Percentiles rank a stretch among this genome's conserved stretches.
Evolutionary conservation across 2,888 invertebrate species (phyloP).

Genomic region (Physocephala rufipes): DNA sequence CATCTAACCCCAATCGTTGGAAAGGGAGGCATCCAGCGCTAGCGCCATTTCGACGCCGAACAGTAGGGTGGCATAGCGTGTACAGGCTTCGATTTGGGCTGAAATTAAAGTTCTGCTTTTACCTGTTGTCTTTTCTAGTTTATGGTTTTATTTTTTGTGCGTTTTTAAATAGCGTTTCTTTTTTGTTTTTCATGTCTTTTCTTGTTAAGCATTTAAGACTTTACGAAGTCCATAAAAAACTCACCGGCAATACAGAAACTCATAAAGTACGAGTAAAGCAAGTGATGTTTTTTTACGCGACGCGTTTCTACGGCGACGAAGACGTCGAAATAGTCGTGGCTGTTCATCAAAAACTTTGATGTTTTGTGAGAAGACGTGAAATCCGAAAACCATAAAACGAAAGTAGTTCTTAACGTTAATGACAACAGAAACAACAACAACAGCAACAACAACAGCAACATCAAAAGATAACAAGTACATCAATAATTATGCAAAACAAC

Average conservation of each 20-base stretch:
- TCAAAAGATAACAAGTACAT: neutral
- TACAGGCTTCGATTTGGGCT: no score
- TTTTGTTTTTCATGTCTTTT: neutral
- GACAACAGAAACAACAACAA: neutral
- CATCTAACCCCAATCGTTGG: no score
- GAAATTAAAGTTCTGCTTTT: no score
- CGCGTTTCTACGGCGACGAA: no score
- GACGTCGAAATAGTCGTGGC: no score
- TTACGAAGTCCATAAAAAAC: slow-evolving; percentile 5
- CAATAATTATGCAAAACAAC: neutral
- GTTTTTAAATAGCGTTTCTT: no score
- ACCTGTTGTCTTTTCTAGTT: neutral
- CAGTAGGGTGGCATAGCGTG: no score
- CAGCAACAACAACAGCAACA: neutral
- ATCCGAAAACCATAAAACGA: neutral
- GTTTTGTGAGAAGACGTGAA: neutral
- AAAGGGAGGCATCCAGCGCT: no score
- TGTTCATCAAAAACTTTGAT: neutral
- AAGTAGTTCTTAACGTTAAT: neutral
- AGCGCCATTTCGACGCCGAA: no score
- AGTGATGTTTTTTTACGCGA: no score
- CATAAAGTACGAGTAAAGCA: neutral
- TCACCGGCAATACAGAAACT: neutral
- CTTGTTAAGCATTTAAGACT: neutral
- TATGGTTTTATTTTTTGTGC: neutral